These are phyloP conservation scores for Teleogryllus oceanicus DNA, from an alignment of 2,888 invertebrate species.

Conservation along the genomic window DNA sequence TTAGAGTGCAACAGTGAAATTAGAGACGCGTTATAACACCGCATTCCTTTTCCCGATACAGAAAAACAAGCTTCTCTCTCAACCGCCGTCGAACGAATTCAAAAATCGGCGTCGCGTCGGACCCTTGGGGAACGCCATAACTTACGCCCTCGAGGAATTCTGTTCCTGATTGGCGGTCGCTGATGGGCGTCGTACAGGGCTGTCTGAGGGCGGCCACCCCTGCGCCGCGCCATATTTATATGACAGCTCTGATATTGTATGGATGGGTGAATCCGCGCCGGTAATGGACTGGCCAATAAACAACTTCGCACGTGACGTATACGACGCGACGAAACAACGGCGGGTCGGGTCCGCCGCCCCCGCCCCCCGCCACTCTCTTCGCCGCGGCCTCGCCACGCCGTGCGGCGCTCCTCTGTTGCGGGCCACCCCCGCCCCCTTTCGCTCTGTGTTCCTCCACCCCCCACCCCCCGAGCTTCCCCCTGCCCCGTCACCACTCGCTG, in stretches of 20 bases:
- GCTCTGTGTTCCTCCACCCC: too few species aligned
- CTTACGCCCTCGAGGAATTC: constrained; percentile 7
- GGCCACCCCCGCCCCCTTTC: too few species aligned
- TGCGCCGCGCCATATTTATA: not conserved
- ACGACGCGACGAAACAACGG: constrained; percentile 19
- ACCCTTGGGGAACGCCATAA: constrained; percentile 5
- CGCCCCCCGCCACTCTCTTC: not conserved
- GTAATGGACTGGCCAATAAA: constrained; percentile 26
- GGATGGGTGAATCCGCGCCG: constrained; percentile 22
- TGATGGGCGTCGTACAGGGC: not conserved
- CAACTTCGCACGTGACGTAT: constrained; percentile 25
- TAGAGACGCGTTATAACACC: too few species aligned
- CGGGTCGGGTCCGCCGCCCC: not conserved
- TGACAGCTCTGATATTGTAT: constrained; percentile 18
- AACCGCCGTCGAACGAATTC: not conserved
- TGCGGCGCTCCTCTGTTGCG: too few species aligned
- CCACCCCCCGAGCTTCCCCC: too few species aligned
- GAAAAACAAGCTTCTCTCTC: not conserved
- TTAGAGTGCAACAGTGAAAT: too few species aligned
- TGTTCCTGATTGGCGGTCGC: not conserved
- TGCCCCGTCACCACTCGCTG: too few species aligned
- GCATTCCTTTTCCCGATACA: not conserved
- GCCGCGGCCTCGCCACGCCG: not conserved
- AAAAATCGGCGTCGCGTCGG: not conserved
- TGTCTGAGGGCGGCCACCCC: not conserved